phyloP scores from a whole-genome alignment of 2,888 invertebrate genomes.

The Leptopterna dolabrata region DNA sequence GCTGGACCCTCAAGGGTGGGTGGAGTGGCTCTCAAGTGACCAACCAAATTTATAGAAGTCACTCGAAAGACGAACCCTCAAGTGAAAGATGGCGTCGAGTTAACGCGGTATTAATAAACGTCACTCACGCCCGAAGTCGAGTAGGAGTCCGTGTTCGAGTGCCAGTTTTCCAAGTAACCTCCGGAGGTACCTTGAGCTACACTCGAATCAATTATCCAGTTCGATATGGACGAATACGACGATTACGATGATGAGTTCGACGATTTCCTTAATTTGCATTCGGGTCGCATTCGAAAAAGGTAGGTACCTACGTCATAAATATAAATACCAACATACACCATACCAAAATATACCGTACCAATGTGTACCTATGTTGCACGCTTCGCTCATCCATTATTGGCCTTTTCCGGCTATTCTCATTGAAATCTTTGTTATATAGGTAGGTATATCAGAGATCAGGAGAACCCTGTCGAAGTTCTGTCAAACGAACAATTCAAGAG shows the following conservation, averaged over 20 bases:
- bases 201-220: no score
- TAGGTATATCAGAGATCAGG: background rate
- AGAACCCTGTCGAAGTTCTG: background rate
- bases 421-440: no score
- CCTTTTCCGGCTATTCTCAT: no score
- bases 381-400: no score
- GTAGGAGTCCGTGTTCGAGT: background rate
- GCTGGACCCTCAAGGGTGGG: background rate
- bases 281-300: no score
- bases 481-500: background rate
- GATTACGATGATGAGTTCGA: no score
- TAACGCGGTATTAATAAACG: background rate
- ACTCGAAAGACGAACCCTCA: background rate
- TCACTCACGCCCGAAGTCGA: background rate
- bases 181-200: background rate
- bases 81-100: background rate
- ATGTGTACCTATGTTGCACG: no score
- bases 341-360: no score
- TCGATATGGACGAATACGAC: no score
- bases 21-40: background rate
- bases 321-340: no score
- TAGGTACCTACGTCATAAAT: no score
- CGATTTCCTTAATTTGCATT: no score
- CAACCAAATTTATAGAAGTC: background rate
- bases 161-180: background rate